phyloP scores from a whole-genome alignment of 2,888 invertebrate species.

The Pandemis cinnamomeana region DNA sequence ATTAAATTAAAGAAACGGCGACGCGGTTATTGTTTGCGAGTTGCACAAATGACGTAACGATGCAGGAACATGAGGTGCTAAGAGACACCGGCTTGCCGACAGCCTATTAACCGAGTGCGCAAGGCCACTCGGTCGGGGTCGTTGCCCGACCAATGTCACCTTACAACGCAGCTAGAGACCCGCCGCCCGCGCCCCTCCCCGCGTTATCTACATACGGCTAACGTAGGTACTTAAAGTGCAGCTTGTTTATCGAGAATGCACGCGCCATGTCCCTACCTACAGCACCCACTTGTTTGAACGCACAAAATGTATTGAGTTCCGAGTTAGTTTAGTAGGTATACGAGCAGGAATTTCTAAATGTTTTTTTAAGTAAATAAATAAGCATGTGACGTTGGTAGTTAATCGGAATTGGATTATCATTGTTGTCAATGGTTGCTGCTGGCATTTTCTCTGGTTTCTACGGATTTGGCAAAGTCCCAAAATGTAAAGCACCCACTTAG shows the following conservation, averaged over 20 bases:
- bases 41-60: conserved; percentile 37
- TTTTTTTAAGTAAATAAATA: neutral
- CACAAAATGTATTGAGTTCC: neutral
- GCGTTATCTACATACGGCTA: conserved; percentile 45
- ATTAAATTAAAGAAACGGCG: neutral
- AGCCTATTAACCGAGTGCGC: conserved; percentile 54
- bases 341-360: neutral
- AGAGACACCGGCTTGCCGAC: conserved; percentile 38
- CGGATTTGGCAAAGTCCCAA: neutral
- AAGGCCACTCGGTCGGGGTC: conserved; percentile 60
- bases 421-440: neutral
- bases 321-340: neutral
- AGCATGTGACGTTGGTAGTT: too few relatives aligned
- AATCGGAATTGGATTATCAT: too few relatives aligned
- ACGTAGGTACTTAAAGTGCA: conserved; percentile 48
- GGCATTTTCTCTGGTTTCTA: neutral
- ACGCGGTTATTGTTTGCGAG: conserved; percentile 2
- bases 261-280: conserved; percentile 36
- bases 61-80: conserved; percentile 22
- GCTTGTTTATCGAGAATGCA: conserved; percentile 57
- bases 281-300: conserved; percentile 26
- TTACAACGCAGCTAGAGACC: conserved; percentile 65
- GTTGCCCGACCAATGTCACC: conserved; percentile 78
- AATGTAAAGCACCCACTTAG: neutral
- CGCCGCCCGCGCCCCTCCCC: conserved; percentile 48